Evolutionary conservation across 1,140 invertebrate species (phyloP).

Genomic region (Drosophila rhopaloa): DNA sequence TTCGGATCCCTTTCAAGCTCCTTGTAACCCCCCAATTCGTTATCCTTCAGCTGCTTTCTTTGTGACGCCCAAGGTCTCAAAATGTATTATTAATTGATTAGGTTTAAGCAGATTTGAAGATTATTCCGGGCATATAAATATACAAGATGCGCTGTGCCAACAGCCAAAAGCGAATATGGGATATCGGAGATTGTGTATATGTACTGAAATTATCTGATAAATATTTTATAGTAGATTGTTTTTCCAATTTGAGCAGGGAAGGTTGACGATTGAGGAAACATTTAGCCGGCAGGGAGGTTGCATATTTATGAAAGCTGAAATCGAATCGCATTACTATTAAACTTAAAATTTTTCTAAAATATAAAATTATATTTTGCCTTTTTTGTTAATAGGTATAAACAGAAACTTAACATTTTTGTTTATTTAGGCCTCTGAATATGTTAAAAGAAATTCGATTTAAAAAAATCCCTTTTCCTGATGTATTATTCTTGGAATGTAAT

Average conservation of each 20-base stretch:
- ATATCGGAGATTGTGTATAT: constrained; percentile 14
- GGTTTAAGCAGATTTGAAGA: constrained; percentile 72
- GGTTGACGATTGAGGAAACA: constrained; percentile 10
- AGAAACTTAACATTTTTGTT: too few species aligned
- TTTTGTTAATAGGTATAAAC: too few species aligned
- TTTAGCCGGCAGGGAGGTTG: constrained; percentile 13
- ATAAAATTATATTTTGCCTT: too few species aligned
- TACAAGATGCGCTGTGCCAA: constrained; percentile 26
- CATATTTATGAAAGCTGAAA: constrained; percentile 20
- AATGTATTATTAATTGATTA: constrained; percentile 82
- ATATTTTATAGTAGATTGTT: constrained; percentile 51
- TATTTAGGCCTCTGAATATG: too few species aligned
- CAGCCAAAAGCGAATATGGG: constrained; percentile 16
- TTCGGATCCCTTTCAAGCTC: constrained; percentile 1
- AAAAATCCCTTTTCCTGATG: too few species aligned
- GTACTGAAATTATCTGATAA: constrained; percentile 50
- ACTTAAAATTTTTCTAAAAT: too few species aligned
- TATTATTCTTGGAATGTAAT: too few species aligned
- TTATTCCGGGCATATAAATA: constrained; percentile 51
- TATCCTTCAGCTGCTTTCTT: constrained; percentile 32
- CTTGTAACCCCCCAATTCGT: constrained; percentile 16
- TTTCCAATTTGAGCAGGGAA: constrained; percentile 8
- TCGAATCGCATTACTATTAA: too few species aligned
- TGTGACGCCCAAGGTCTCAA: constrained; percentile 55
- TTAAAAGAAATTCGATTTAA: too few species aligned